A percentile compares a stretch with the other conserved stretches of the same genome.
Evolutionary conservation across 1,140 invertebrate genomes (phyloP).

Genomic region (Mactra quadrangularis): DNA sequence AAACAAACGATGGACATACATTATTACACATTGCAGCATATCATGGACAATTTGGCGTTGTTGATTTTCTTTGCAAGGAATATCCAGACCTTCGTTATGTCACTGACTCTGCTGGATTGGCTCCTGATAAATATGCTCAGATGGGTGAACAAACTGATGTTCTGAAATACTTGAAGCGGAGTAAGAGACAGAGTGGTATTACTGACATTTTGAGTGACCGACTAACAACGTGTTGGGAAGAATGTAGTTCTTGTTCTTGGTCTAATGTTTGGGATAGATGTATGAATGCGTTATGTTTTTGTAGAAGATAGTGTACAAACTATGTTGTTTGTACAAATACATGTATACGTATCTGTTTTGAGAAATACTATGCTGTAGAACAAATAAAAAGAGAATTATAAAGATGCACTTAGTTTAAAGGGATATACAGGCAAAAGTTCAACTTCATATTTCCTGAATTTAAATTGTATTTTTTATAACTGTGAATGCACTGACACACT

Average conservation of each 20-base stretch:
- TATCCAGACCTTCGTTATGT: conserved; percentile 47
- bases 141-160: conserved; percentile 4
- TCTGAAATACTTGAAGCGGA: conserved; percentile 20
- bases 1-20: conserved; percentile 53
- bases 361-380: too few species aligned
- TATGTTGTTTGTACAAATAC: too few species aligned
- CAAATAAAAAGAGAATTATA: too few species aligned
- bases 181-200: background rate
- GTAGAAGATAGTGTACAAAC: background rate
- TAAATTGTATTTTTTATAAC: too few species aligned
- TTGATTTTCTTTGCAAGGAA: conserved; percentile 23
- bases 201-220: background rate
- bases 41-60: conserved; percentile 28
- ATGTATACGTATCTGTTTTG: too few species aligned
- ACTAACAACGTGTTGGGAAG: background rate
- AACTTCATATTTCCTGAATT: too few species aligned
- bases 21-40: conserved; percentile 49
- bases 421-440: too few species aligned
- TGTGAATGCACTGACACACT: too few species aligned
- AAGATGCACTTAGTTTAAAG: too few species aligned
- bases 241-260: background rate
- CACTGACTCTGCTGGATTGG: conserved; percentile 8
- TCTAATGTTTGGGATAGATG: background rate
- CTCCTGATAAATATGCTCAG: conserved; percentile 29
- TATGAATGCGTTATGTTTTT: background rate